A percentile compares a stretch with the other conserved stretches of the same genome.
Evolutionary conservation across 2,888 invertebrate genomes (phyloP).

Genomic region (Arenicola marina): DNA sequence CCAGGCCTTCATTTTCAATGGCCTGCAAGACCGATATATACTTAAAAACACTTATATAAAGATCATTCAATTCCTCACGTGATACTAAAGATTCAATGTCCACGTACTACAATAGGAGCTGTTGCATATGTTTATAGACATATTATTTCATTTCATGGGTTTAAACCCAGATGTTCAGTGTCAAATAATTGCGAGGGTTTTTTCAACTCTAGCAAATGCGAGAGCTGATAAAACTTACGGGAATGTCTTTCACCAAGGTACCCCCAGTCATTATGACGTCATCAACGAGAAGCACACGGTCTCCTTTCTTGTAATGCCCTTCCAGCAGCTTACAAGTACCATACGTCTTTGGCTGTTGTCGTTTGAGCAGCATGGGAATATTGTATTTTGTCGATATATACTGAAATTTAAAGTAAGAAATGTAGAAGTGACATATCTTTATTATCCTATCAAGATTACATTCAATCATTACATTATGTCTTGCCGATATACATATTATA

Average conservation of each 20-base stretch:
- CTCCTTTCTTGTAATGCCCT: constrained; percentile 23
- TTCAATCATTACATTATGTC: too few species aligned
- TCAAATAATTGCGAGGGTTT: not conserved
- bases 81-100: too few species aligned
- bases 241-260: constrained; percentile 26
- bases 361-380: constrained; percentile 31
- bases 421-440: too few species aligned
- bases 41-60: not conserved
- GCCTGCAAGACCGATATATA: constrained; percentile 9
- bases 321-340: constrained; percentile 29
- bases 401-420: constrained; percentile 16
- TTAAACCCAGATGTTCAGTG: not conserved
- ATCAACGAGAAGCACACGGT: constrained; percentile 25
- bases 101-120: too few species aligned
- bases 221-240: constrained; percentile 17
- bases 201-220: not conserved
- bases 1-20: constrained; percentile 18
- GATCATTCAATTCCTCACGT: not conserved
- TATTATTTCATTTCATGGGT: too few species aligned
- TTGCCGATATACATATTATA: too few species aligned
- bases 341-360: constrained; percentile 25
- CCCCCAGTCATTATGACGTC: constrained; percentile 35
- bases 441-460: too few species aligned
- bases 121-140: too few species aligned
- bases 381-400: constrained; percentile 19